Conservation (phyloP, 2,113 vertebrate genomes). For the Calyptommatus sinebrachiatus region DNA sequence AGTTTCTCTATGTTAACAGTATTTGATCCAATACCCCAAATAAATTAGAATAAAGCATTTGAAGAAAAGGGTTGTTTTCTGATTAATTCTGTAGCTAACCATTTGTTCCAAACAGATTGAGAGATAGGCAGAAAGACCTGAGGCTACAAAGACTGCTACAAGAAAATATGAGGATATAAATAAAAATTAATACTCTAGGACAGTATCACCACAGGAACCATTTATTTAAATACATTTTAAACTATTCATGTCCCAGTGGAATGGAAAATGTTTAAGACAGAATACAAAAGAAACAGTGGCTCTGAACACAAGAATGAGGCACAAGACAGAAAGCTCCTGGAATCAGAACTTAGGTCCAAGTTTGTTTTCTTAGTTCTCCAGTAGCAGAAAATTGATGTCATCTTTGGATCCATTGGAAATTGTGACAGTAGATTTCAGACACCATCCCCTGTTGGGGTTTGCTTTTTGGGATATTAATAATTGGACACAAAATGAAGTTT, state of each 20-base stretch:
- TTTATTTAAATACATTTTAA: conserved; percentile 30
- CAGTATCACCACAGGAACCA: conserved; percentile 1
- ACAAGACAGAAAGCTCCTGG: background rate
- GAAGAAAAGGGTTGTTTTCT: background rate
- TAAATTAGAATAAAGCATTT: background rate
- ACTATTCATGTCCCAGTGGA: conserved; percentile 5
- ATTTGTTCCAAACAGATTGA: background rate
- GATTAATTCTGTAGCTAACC: background rate
- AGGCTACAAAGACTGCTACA: background rate
- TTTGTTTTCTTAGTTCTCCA: no score
- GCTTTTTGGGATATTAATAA: no score
- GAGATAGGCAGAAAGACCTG: background rate
- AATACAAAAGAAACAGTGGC: background rate
- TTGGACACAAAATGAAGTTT: no score
- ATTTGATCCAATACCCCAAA: background rate
- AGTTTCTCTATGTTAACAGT: background rate
- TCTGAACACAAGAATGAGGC: background rate
- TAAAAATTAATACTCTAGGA: conserved; percentile 19
- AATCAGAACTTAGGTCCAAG: background rate
- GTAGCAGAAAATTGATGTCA: no score
- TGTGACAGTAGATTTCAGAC: no score
- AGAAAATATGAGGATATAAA: conserved; percentile 8
- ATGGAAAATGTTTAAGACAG: background rate
- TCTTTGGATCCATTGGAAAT: no score
- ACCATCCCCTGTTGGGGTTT: no score